Percentiles rank a stretch among this genome's conserved stretches.
These are phyloP conservation scores for Cartodere bifasciata DNA, from an alignment of 2,888 invertebrate genomes.

Conservation along the genomic window DNA sequence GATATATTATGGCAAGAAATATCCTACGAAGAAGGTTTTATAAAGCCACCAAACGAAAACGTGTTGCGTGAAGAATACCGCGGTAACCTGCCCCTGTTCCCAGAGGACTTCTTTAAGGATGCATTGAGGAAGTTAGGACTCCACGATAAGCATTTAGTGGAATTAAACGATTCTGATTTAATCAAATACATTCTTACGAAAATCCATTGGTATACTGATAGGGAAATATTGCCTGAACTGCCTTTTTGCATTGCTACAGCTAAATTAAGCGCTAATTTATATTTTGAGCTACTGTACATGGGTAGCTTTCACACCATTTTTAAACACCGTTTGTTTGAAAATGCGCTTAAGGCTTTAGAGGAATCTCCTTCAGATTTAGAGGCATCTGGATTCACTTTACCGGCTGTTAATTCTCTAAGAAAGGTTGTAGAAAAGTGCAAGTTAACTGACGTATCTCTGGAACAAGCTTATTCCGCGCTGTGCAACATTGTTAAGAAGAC, in stretches of 20 bases:
- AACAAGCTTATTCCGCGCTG: background rate
- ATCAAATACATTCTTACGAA: background rate
- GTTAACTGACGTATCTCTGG: background rate
- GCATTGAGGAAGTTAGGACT: background rate
- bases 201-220: constrained; percentile 1
- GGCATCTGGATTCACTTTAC: background rate
- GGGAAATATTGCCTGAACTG: background rate
- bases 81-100: background rate
- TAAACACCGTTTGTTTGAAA: too few species aligned
- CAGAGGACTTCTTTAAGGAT: background rate
- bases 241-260: background rate
- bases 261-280: background rate
- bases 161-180: too few species aligned
- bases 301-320: too few species aligned
- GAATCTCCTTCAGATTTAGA: background rate
- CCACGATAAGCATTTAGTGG: too few species aligned
- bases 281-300: constrained; percentile 1
- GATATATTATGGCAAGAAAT: constrained; percentile 1
- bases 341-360: background rate
- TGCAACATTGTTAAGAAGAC: background rate
- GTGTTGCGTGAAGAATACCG: too few species aligned
- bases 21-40: background rate
- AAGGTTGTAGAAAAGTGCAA: background rate
- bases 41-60: background rate
- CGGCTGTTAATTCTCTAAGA: background rate